Base-by-base conservation (phyloP, 2,888 invertebrate species). In the Sthenelais limicola region DNA sequence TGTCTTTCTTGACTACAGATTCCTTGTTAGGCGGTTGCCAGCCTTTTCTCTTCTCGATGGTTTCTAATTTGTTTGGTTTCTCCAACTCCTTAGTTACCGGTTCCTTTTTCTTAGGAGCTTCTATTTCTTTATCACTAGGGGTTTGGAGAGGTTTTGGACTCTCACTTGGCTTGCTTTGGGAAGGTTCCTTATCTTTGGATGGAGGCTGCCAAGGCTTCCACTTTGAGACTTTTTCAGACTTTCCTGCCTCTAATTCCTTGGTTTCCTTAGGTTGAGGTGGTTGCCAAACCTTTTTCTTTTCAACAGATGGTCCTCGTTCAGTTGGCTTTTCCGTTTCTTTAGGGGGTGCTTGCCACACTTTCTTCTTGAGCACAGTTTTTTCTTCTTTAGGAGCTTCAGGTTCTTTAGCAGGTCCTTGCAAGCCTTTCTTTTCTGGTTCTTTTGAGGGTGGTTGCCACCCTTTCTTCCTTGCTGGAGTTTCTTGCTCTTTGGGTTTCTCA, bases 381-480 rank as follows among this genome's bases (percentile, higher is more conserved):
- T 54, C 54, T 32, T 54, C 32, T 26, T 54, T 54, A 54, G 54
- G 26, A 26, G 24, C 7, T 26, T 54, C 28, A n/a, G 9, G 7
- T 51, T 43, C 43, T 18, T 43, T 18, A 43, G 48, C 9, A 2
- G 9, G n/a, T 24, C 48, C 5, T 24, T 52, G n/a, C n/a, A n/a
- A n/a, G n/a, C n/a, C n/a, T n/a, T n/a, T n/a, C n/a, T 52, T 24
- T 52, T n/a, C 3, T 30, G 2, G 52, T 18, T 56, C 56, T 5
- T 32, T 28, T 15, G 30, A 33, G 9, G 56, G 56, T 3, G 56
- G 56, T 33, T 56, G 56, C 56, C 56, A 56, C 18, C 3, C 32
- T 56, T 56, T 56, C 56, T 56, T 56, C 33, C 21, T 56, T 28
- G 56, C 1, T n/a, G n/a, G n/a, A n/a, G n/a, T n/a, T n/a, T n/a